Evolutionary conservation across 2,888 invertebrate species (phyloP).

Genomic region (Drosophila mercatorum): DNA sequence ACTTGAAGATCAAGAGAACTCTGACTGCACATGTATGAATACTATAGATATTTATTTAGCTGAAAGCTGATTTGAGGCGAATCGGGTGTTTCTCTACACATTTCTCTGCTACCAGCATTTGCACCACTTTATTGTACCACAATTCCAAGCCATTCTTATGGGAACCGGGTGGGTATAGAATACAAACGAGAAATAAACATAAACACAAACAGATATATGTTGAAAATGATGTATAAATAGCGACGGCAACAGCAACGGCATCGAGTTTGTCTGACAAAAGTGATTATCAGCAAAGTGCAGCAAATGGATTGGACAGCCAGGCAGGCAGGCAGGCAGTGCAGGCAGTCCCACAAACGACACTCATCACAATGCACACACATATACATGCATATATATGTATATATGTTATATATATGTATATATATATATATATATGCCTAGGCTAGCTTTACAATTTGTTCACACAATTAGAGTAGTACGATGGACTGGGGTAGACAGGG

Average conservation of each 20-base stretch:
- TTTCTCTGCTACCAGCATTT: constrained; percentile 1
- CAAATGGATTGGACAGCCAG: constrained; percentile 49
- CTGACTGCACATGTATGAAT: not conserved
- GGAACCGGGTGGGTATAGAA: constrained; percentile 18
- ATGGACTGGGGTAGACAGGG: not conserved
- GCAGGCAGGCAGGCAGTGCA: constrained; percentile 19
- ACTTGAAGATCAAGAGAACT: not conserved
- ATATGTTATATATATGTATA: not conserved
- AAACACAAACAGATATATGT: constrained; percentile 15
- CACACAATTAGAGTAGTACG: constrained; percentile 60
- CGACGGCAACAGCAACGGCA: constrained; percentile 20
- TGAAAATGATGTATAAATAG: constrained; percentile 34
- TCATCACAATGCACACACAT: constrained; percentile 42
- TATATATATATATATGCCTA: constrained; percentile 5
- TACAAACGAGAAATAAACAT: constrained; percentile 6
- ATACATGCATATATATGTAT: not conserved
- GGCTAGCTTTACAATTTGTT: constrained; percentile 47
- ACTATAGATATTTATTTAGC: not conserved
- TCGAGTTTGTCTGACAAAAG: constrained; percentile 38
- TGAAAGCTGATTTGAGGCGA: too few species aligned
- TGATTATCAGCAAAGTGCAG: constrained; percentile 74
- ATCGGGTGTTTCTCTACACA: too few species aligned
- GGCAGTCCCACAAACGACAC: constrained; percentile 49
- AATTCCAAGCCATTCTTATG: constrained; percentile 21
- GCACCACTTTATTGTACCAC: constrained; percentile 12